Percentiles rank a stretch among this genome's conserved stretches.
These are phyloP conservation scores for Philypnodon macrostomus DNA, from an alignment of 2,797 vertebrate genomes.

Conservation along the genomic window DNA sequence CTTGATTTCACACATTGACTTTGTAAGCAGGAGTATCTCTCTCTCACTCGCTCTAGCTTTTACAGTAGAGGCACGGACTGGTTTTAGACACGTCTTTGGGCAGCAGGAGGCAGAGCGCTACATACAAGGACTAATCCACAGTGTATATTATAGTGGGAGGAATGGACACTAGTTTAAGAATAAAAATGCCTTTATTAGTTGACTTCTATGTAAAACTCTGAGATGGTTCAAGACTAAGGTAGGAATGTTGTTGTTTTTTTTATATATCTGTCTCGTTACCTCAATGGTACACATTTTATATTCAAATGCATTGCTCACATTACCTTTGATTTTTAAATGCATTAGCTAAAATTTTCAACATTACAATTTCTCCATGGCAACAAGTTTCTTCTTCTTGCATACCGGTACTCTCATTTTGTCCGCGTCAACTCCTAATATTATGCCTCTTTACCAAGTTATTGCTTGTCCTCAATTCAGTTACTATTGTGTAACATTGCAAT, in stretches of 20 bases:
- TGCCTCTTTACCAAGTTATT: neutral
- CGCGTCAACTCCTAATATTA: neutral
- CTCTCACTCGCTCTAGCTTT: conserved; percentile 13
- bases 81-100: conserved; percentile 54
- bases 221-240: conserved; percentile 59
- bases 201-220: conserved; percentile 25
- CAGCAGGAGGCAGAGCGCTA: conserved; percentile 54
- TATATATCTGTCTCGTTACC: neutral
- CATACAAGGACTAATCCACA: conserved; percentile 33
- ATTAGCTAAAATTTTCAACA: neutral
- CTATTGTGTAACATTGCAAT: too few species aligned
- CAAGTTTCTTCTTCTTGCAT: conserved; percentile 38
- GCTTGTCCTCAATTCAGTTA: too few species aligned
- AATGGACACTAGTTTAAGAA: conserved; percentile 40
- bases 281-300: too few species aligned
- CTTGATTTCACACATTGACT: conserved; percentile 14
- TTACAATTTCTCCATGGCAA: conserved; percentile 19
- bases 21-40: conserved; percentile 4
- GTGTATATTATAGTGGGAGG: conserved; percentile 40
- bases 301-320: too few species aligned
- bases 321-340: conserved; percentile 1
- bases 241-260: conserved; percentile 34
- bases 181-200: conserved; percentile 22
- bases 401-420: neutral
- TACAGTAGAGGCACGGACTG: conserved; percentile 18